Evolutionary conservation across 2,113 vertebrate species (phyloP).

Genomic region (Istiophorus platypterus): DNA sequence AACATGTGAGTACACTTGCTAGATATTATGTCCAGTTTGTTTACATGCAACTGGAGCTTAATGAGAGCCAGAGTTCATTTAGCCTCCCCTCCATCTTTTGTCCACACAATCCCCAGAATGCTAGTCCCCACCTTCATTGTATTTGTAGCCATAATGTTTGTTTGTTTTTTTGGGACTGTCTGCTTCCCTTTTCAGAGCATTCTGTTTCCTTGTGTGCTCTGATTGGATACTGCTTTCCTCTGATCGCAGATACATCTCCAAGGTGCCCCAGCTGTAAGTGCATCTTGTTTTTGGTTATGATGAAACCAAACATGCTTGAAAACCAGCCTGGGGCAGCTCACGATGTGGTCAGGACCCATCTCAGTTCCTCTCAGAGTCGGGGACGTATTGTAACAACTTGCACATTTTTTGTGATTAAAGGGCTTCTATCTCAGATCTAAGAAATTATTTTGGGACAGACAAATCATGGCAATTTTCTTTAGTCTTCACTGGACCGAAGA

Average conservation of each 20-base stretch:
- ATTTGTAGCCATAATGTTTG: neutral
- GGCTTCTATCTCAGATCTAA: neutral
- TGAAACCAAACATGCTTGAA: neutral
- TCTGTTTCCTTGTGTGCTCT: neutral
- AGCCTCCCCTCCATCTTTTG: neutral
- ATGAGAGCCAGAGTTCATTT: neutral
- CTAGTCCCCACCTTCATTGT: neutral
- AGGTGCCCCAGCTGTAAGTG: neutral
- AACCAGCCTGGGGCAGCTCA: neutral
- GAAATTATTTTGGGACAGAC: neutral
- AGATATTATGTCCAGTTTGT: neutral
- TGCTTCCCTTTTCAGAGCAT: neutral
- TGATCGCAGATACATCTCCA: neutral
- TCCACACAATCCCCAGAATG: neutral
- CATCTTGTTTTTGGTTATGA: neutral
- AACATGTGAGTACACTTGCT: neutral
- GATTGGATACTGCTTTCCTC: neutral
- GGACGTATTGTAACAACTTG: no score
- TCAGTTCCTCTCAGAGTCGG: neutral
- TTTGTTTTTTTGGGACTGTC: neutral
- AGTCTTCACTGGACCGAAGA: neutral
- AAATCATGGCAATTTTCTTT: neutral
- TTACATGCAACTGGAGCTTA: neutral
- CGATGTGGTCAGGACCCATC: neutral
- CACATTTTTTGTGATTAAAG: no score